phyloP scores from a whole-genome alignment of 1,140 invertebrate genomes.

The Theocolax elegans region DNA sequence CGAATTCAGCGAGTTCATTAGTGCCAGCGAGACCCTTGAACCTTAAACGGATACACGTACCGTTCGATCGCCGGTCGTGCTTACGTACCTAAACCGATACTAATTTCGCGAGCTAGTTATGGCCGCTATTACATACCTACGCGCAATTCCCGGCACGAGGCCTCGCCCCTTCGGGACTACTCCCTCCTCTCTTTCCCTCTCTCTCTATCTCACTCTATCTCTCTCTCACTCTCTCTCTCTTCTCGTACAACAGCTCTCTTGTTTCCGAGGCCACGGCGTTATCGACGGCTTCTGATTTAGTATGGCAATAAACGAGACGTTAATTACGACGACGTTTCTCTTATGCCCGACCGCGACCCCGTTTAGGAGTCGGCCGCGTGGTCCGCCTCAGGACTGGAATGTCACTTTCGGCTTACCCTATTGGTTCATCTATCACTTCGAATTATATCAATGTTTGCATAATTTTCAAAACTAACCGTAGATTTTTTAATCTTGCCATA shows the following conservation, averaged over 20 bases:
- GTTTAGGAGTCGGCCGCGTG: too few species aligned
- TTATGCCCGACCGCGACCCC: constrained; percentile 30
- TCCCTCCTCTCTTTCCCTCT: neutral
- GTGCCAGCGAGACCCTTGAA: neutral
- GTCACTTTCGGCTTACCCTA: too few species aligned
- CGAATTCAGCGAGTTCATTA: constrained; percentile 38
- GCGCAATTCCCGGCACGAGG: constrained; percentile 39
- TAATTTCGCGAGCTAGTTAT: constrained; percentile 60
- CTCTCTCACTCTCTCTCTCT: constrained; percentile 8
- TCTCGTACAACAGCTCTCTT: neutral
- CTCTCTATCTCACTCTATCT: neutral
- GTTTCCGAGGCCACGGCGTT: constrained; percentile 36
- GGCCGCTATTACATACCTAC: constrained; percentile 51
- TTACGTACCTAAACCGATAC: constrained; percentile 54
- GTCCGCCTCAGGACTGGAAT: too few species aligned
- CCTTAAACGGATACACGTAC: constrained; percentile 28
- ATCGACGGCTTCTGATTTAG: constrained; percentile 60
- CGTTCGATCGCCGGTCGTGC: neutral
- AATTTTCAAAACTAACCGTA: too few species aligned
- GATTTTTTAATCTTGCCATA: too few species aligned
- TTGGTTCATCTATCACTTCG: too few species aligned
- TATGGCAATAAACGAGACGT: constrained; percentile 50
- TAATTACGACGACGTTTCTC: constrained; percentile 41
- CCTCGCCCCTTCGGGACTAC: constrained; percentile 11
- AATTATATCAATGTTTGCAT: too few species aligned